phyloP scores from a whole-genome alignment of 2,113 vertebrate species.

The Charadrius vociferus region DNA sequence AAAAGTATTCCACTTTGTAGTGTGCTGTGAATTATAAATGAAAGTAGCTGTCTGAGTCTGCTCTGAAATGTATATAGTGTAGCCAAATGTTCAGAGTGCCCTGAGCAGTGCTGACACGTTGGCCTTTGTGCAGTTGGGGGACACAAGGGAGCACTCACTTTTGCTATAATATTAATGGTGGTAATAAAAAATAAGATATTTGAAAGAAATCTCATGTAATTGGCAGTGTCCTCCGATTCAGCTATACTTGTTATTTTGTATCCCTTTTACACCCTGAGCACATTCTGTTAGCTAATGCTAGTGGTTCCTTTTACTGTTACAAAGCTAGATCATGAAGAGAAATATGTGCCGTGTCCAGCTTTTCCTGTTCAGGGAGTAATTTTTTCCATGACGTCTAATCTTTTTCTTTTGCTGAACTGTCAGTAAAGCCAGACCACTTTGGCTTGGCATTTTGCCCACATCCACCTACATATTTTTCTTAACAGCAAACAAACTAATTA shows the following conservation, averaged over 20 bases:
- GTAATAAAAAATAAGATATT: neutral
- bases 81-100: neutral
- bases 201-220: neutral
- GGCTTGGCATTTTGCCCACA: slow-evolving; percentile 32
- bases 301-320: slow-evolving; percentile 64
- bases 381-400: slow-evolving; percentile 62
- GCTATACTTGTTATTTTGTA: neutral
- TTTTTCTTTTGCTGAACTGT: slow-evolving; percentile 63
- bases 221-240: neutral
- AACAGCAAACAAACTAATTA: slow-evolving; percentile 70
- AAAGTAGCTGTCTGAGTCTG: neutral
- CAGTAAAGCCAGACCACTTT: slow-evolving; percentile 61
- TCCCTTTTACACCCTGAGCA: neutral
- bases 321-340: slow-evolving; percentile 7
- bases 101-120: neutral
- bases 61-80: fast-evolving
- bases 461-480: slow-evolving; percentile 62
- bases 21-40: neutral
- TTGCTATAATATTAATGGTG: neutral
- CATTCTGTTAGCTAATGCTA: slow-evolving; percentile 17
- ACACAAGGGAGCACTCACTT: fast-evolving
- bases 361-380: slow-evolving; percentile 59
- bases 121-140: neutral
- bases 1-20: neutral
- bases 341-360: slow-evolving; percentile 44